Evolutionary conservation across 37 sponge, comb jelly and placozoan genomes (phyloP).

Genomic region (Mnemiopsis leidyi): DNA sequence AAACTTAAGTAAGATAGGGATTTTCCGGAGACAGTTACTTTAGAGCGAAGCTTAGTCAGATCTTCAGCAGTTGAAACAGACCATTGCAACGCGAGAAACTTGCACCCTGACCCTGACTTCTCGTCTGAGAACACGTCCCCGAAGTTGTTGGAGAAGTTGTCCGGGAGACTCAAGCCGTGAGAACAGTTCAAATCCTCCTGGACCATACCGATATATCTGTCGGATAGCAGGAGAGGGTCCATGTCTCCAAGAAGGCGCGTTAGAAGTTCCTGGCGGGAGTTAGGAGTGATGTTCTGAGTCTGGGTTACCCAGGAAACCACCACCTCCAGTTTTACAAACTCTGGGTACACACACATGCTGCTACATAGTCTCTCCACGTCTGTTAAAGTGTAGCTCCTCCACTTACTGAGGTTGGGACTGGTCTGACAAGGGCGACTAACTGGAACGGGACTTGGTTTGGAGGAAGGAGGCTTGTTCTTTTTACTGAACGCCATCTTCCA

Average conservation of each 20-base stretch:
- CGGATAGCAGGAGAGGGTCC: background rate
- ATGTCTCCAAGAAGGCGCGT: background rate
- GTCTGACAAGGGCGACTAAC: background rate
- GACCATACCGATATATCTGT: background rate
- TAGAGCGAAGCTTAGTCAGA: background rate
- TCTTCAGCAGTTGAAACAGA: background rate
- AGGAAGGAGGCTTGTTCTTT: background rate
- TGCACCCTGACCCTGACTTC: no score
- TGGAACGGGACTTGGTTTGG: background rate
- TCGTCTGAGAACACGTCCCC: background rate
- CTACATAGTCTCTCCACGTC: conserved; percentile 17
- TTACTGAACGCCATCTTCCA: background rate
- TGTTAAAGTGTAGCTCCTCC: background rate
- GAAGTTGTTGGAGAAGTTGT: background rate
- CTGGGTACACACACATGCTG: background rate
- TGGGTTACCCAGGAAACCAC: background rate
- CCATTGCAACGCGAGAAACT: background rate
- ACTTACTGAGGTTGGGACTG: background rate
- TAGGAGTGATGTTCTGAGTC: background rate
- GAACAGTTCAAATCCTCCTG: background rate
- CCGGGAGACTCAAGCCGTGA: background rate
- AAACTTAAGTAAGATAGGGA: background rate
- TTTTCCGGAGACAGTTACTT: no score
- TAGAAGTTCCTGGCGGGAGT: background rate
- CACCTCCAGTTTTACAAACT: conserved; percentile 50